Evolutionary conservation across 2,888 invertebrate genomes (phyloP).

Genomic region (Deroplatys truncata): DNA sequence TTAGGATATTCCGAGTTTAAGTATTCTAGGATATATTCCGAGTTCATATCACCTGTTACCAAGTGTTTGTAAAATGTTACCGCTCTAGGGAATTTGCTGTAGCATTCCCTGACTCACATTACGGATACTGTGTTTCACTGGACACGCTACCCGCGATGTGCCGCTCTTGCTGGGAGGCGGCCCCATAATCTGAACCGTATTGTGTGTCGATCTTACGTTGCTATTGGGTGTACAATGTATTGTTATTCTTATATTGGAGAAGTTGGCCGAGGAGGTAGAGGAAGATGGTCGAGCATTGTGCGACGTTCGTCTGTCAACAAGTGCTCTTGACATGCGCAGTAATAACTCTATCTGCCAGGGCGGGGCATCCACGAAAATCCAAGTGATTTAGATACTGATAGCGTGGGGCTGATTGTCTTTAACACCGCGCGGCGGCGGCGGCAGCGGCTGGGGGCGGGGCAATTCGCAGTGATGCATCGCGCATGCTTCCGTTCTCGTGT

Average conservation of each 20-base stretch:
- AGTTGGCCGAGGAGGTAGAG: background rate
- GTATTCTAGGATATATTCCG: too few species aligned
- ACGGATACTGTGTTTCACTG: too few species aligned
- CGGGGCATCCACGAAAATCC: background rate
- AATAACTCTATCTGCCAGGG: background rate
- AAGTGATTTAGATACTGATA: background rate
- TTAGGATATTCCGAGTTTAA: too few species aligned
- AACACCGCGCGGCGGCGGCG: too few species aligned
- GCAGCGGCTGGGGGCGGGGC: too few species aligned
- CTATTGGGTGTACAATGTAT: constrained; percentile 2
- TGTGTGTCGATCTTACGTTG: constrained; percentile 12
- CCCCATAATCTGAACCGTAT: constrained; percentile 10
- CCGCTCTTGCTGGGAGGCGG: background rate
- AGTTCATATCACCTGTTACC: too few species aligned
- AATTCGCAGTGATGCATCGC: too few species aligned
- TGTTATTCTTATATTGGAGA: constrained; percentile 6
- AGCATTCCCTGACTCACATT: too few species aligned
- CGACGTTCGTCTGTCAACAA: background rate
- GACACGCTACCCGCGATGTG: too few species aligned
- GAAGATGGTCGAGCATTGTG: background rate
- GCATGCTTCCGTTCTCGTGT: too few species aligned
- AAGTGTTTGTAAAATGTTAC: too few species aligned
- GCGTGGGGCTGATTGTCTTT: background rate
- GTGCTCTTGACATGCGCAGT: background rate
- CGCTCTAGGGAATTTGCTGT: too few species aligned